Percentiles rank a stretch among this genome's conserved stretches.
phyloP scores from a whole-genome alignment of 2,113 vertebrate genomes.

The Megalops atlanticus region DNA sequence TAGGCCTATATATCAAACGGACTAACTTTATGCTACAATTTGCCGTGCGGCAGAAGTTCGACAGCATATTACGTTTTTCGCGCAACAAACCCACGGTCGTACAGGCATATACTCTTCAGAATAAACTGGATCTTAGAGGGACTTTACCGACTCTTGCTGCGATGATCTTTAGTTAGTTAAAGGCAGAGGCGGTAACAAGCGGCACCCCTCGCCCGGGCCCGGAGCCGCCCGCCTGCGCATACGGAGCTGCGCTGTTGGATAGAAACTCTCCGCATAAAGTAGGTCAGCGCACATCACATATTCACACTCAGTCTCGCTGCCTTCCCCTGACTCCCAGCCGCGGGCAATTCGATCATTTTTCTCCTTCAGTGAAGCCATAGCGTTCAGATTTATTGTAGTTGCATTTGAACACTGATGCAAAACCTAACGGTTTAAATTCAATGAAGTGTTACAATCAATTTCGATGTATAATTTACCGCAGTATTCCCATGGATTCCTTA shows the following conservation, averaged over 20 bases:
- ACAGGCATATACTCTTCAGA: too few species aligned
- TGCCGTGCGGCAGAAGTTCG: too few species aligned
- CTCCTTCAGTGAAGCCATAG: neutral
- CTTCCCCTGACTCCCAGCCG: neutral
- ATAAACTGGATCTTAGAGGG: too few species aligned
- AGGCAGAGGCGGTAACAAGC: neutral
- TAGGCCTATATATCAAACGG: too few species aligned
- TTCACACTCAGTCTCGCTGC: conserved; percentile 11
- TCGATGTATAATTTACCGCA: neutral
- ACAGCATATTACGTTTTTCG: too few species aligned
- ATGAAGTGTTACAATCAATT: neutral
- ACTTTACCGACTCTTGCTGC: too few species aligned
- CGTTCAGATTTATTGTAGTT: neutral
- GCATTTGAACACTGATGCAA: neutral
- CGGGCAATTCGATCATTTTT: neutral
- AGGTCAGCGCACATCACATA: conserved; percentile 23
- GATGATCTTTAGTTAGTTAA: neutral
- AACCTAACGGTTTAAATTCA: neutral
- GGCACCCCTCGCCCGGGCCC: neutral
- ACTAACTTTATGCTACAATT: too few species aligned
- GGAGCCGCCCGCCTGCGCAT: too few species aligned
- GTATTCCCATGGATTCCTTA: neutral
- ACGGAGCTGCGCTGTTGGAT: neutral
- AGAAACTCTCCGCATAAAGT: conserved; percentile 1
- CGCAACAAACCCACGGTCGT: too few species aligned